phyloP scores from a whole-genome alignment of 2,113 vertebrate genomes.

The Lagenorhynchus albirostris region DNA sequence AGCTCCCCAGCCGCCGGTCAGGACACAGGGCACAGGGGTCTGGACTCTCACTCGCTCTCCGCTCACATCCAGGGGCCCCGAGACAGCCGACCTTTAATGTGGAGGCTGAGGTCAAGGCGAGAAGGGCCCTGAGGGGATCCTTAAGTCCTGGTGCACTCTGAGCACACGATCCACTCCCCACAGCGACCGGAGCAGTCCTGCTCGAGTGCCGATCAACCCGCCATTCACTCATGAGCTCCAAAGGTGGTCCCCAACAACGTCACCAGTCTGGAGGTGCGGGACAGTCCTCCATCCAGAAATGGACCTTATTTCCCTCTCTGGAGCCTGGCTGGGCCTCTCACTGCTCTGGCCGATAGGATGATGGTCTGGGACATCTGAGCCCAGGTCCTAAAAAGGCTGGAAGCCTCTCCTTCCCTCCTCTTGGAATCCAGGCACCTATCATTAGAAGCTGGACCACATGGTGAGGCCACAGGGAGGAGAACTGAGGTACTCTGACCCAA shows the following conservation, averaged over 20 bases:
- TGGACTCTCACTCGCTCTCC: background rate
- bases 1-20: background rate
- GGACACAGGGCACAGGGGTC: background rate
- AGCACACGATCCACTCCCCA: background rate
- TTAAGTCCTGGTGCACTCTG: background rate
- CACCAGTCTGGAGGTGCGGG: background rate
- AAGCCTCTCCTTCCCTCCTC: background rate
- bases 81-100: background rate
- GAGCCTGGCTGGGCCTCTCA: background rate
- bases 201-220: background rate
- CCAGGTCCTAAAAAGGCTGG: background rate
- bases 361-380: background rate
- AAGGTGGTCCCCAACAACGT: background rate
- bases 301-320: no score
- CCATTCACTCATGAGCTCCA: background rate
- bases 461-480: fast-evolving
- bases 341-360: background rate
- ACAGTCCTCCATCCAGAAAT: fast-evolving
- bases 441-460: background rate
- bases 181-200: background rate
- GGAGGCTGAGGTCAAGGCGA: background rate
- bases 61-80: background rate
- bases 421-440: background rate
- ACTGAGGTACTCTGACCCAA: background rate
- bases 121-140: background rate